phyloP scores from a whole-genome alignment of 1,140 invertebrate genomes.

The Lordiphosa mommai region DNA sequence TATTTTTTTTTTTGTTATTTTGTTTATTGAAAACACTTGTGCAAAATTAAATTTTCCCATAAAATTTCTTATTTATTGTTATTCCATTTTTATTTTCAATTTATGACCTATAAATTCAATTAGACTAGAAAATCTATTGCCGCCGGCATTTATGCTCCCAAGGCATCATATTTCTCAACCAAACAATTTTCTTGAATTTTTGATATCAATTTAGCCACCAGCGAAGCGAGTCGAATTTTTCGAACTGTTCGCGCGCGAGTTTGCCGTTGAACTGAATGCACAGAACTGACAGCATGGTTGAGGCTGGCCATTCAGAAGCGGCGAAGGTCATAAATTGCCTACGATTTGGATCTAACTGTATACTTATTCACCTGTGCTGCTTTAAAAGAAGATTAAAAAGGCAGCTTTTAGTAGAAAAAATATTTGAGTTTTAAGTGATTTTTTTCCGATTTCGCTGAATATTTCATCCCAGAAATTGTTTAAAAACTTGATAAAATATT shows the following conservation, averaged over 20 bases:
- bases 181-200: conserved; percentile 35
- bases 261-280: conserved; percentile 59
- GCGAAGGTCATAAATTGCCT: neutral
- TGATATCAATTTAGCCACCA: neutral
- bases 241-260: conserved; percentile 73
- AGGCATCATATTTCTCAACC: neutral
- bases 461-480: neutral
- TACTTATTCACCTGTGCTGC: neutral
- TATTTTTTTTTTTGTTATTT: conserved; percentile 7
- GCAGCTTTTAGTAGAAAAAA: neutral
- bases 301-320: neutral
- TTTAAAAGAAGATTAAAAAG: neutral
- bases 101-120: conserved; percentile 41
- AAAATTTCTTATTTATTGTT: conserved; percentile 10
- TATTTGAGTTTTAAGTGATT: neutral
- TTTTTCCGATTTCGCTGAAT: no score
- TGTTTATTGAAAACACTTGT: conserved; percentile 13
- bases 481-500: neutral
- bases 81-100: conserved; percentile 27
- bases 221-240: conserved; percentile 19
- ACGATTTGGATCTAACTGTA: neutral
- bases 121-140: conserved; percentile 40
- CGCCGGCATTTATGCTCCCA: conserved; percentile 48
- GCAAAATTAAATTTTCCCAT: conserved; percentile 1
- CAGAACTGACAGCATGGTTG: conserved; percentile 10